Conservation (phyloP, 2,113 vertebrate genomes). For the Tupaia tana region DNA sequence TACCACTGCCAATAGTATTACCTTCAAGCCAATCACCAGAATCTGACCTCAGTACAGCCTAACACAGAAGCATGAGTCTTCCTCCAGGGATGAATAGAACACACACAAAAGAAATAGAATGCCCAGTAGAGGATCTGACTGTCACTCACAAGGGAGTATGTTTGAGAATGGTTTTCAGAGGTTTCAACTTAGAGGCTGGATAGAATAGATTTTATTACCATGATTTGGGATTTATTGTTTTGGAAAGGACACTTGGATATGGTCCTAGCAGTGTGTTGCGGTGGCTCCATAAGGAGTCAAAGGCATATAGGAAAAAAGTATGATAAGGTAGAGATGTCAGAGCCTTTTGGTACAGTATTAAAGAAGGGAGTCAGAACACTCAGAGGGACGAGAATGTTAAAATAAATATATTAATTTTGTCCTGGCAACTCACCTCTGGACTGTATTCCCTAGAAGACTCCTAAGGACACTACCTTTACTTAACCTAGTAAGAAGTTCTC, state of each 20-base stretch:
- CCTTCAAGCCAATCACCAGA: background rate
- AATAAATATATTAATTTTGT: background rate
- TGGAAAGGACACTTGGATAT: background rate
- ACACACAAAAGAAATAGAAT: background rate
- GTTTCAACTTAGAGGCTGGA: background rate
- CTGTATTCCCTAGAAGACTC: background rate
- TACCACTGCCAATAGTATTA: background rate
- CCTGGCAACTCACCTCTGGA: background rate
- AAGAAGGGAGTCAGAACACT: background rate
- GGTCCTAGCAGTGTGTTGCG: background rate
- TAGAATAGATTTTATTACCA: conserved; percentile 1
- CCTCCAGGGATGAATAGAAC: background rate
- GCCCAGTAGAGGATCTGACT: background rate
- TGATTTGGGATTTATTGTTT: background rate
- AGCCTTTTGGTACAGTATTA: background rate
- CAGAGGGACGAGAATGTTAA: background rate
- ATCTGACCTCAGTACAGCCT: background rate
- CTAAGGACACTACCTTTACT: background rate
- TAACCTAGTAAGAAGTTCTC: background rate
- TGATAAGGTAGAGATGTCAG: background rate
- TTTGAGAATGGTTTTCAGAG: background rate
- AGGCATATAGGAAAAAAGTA: background rate
- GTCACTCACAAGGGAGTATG: background rate
- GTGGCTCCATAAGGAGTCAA: background rate
- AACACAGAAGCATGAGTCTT: background rate